Conservation (phyloP, 2,113 vertebrate species). For the Rhynchomys soricoides region DNA sequence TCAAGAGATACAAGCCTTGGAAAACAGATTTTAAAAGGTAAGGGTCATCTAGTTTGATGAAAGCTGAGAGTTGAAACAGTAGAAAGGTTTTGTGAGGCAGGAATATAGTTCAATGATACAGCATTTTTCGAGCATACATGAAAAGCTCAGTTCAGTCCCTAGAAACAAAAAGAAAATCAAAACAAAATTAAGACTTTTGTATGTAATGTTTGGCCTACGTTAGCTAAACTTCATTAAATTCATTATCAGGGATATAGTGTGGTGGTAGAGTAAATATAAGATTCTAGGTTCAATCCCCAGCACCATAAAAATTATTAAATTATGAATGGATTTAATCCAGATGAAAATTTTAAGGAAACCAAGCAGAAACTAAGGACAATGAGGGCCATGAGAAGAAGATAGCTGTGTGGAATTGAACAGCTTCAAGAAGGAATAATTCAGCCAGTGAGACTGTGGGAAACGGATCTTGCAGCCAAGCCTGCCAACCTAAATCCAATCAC, state of each 20-base stretch:
- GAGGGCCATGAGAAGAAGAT: not conserved
- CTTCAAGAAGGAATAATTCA: not conserved
- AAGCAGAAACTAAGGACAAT: not conserved
- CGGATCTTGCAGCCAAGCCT: no score
- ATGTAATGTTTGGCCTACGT: not conserved
- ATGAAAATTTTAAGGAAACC: not conserved
- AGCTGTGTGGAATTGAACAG: not conserved
- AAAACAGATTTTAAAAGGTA: not conserved
- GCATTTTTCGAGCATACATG: not conserved
- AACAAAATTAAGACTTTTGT: not conserved
- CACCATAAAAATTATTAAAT: not conserved
- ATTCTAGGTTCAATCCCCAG: not conserved
- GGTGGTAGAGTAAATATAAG: not conserved
- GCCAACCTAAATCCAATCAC: not conserved
- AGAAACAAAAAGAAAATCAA: not conserved
- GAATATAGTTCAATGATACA: not conserved
- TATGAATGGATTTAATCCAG: not conserved
- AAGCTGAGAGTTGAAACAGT: not conserved
- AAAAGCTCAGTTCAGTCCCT: not conserved
- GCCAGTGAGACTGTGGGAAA: not conserved
- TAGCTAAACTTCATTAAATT: not conserved
- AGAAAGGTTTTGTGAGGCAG: not conserved
- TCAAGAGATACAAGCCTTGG: not conserved
- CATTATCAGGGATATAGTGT: not conserved
- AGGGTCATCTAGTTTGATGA: not conserved